Conservation (phyloP, 2,888 invertebrate genomes). For the Zhengitettix transpicula region DNA sequence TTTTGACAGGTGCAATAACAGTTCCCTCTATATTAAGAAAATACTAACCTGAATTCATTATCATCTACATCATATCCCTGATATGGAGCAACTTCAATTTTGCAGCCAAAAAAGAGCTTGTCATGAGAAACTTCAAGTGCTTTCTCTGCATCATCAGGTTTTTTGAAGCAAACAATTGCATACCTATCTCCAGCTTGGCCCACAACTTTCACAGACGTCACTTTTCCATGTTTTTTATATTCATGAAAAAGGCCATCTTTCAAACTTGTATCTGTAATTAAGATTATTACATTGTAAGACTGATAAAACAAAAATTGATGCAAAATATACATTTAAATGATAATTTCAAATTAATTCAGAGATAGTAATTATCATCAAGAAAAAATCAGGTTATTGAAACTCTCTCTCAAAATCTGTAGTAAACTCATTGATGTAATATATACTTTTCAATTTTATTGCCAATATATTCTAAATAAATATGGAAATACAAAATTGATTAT, state of each 20-base stretch:
- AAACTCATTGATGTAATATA: too few species aligned
- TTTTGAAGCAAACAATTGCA: slow-evolving; percentile 91
- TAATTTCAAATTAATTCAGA: too few species aligned
- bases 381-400: too few species aligned
- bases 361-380: too few species aligned
- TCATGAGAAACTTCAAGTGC: slow-evolving; percentile 91
- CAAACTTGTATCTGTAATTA: slow-evolving; percentile 67
- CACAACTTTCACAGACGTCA: slow-evolving; percentile 85
- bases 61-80: slow-evolving; percentile 49
- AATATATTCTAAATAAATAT: too few species aligned
- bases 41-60: slow-evolving; percentile 23
- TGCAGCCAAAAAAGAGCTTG: slow-evolving; percentile 92
- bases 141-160: slow-evolving; percentile 92
- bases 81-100: slow-evolving; percentile 88
- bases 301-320: too few species aligned
- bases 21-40: not conserved
- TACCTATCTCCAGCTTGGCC: slow-evolving; percentile 83
- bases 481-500: too few species aligned
- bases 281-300: not conserved
- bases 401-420: too few species aligned
- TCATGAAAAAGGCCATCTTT: slow-evolving; percentile 97
- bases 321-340: too few species aligned
- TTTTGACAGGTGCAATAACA: not conserved
- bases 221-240: slow-evolving; percentile 97
- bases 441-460: too few species aligned